Evolutionary conservation across 2,797 vertebrate genomes (phyloP).

Genomic region (Megaceryle alcyon): DNA sequence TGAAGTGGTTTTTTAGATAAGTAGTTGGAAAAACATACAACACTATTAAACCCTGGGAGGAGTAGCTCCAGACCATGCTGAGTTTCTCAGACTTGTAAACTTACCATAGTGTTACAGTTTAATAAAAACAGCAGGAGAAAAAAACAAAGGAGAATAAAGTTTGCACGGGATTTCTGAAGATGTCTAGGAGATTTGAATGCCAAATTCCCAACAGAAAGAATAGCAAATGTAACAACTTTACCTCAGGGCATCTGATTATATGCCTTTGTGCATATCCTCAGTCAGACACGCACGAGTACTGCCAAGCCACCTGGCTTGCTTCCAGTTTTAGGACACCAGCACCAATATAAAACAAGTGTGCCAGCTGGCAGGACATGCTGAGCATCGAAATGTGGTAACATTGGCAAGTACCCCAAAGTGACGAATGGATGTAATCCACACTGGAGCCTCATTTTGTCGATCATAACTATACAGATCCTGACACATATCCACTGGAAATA

Average conservation of each 20-base stretch:
- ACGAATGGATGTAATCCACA: slow-evolving; percentile 16
- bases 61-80: background rate
- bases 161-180: background rate
- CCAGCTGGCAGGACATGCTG: slow-evolving; percentile 34
- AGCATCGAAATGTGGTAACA: background rate
- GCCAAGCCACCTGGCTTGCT: slow-evolving; percentile 8
- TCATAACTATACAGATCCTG: background rate
- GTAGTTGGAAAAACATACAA: slow-evolving; percentile 47
- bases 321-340: slow-evolving; percentile 30
- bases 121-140: slow-evolving; percentile 8
- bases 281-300: background rate
- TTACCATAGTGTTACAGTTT: background rate
- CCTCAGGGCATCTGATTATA: background rate
- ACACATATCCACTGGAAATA: background rate
- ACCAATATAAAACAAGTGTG: slow-evolving; percentile 21
- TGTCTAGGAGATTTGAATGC: background rate
- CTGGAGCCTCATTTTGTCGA: slow-evolving; percentile 2
- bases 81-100: slow-evolving; percentile 8
- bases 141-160: background rate
- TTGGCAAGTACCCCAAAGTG: background rate
- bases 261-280: background rate
- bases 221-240: background rate
- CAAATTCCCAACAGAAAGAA: slow-evolving; percentile 11
- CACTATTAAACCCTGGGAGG: slow-evolving; percentile 13
- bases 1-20: slow-evolving; percentile 50